Percentiles rank a stretch among this genome's conserved stretches.
phyloP scores from a whole-genome alignment of 2,888 invertebrate species.

The Gymnocheta viridis region DNA sequence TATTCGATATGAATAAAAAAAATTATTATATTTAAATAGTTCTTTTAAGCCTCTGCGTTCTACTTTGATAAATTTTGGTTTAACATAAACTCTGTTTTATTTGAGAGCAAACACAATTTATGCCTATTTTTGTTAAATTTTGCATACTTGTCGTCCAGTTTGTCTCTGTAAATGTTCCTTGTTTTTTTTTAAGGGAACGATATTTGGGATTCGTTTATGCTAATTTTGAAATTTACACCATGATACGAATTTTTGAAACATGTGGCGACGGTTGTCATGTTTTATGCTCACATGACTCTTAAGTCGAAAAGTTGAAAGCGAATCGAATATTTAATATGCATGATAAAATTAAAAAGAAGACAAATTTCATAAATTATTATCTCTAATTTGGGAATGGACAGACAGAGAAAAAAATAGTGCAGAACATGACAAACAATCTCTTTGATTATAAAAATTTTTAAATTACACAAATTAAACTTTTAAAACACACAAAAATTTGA shows the following conservation, averaged over 20 bases:
- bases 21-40: background rate
- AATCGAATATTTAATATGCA: conserved; percentile 36
- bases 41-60: conserved; percentile 12
- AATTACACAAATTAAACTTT: too few species aligned
- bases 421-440: background rate
- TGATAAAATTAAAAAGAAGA: conserved; percentile 6
- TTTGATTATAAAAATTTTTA: too few species aligned
- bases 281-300: conserved; percentile 51
- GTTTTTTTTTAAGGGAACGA: background rate
- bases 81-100: conserved; percentile 44
- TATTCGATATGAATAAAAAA: background rate
- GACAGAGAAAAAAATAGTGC: background rate
- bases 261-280: conserved; percentile 47
- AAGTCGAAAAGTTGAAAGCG: conserved; percentile 32
- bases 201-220: conserved; percentile 53
- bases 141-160: conserved; percentile 65
- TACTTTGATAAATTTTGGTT: conserved; percentile 51
- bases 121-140: conserved; percentile 63
- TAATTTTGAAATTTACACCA: conserved; percentile 63
- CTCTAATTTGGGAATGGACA: background rate
- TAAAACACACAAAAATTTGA: too few species aligned
- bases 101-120: conserved; percentile 32
- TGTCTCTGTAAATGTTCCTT: conserved; percentile 42
- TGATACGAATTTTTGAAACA: conserved; percentile 51
- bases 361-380: conserved; percentile 7